A percentile compares a stretch with the other conserved stretches of the same genome.
Evolutionary conservation across 2,888 invertebrate genomes (phyloP).

Genomic region (Tachina fera): DNA sequence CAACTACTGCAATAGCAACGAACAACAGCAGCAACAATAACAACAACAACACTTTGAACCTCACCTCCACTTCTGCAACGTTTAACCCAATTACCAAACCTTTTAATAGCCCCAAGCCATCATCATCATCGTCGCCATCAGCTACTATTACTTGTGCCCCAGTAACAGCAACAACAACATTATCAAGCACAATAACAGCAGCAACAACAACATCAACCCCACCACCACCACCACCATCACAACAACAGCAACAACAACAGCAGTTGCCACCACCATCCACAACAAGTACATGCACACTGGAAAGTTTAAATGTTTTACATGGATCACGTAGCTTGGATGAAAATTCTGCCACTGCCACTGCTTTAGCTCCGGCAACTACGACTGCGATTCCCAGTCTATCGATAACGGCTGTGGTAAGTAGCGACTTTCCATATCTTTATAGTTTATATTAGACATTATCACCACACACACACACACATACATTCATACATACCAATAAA

Average conservation of each 20-base stretch:
- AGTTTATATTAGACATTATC: conserved; percentile 49
- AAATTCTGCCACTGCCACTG: conserved; percentile 65
- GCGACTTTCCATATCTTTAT: conserved; percentile 65
- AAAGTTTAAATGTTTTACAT: conserved; percentile 65
- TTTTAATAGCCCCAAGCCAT: conserved; percentile 67
- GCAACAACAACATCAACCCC: conserved; percentile 33
- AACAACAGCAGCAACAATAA: conserved; percentile 33
- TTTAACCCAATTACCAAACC: conserved; percentile 69
- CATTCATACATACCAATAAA: neutral
- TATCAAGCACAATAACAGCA: conserved; percentile 5
- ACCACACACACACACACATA: neutral
- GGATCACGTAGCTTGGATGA: conserved; percentile 70
- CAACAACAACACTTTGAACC: conserved; percentile 55
- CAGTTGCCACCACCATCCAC: conserved; percentile 56
- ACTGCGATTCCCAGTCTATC: conserved; percentile 72
- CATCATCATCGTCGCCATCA: conserved; percentile 71
- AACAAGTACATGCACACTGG: conserved; percentile 65
- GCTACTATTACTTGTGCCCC: conserved; percentile 43
- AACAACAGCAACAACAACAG: conserved; percentile 21
- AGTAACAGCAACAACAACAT: conserved; percentile 40
- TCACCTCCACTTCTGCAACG: conserved; percentile 55
- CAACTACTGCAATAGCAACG: conserved; percentile 43
- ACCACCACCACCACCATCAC: conserved; percentile 1
- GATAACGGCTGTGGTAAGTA: conserved; percentile 78
- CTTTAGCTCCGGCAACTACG: conserved; percentile 70